Conservation (phyloP, 2,888 invertebrate genomes). For the Aphodius sticticus region DNA sequence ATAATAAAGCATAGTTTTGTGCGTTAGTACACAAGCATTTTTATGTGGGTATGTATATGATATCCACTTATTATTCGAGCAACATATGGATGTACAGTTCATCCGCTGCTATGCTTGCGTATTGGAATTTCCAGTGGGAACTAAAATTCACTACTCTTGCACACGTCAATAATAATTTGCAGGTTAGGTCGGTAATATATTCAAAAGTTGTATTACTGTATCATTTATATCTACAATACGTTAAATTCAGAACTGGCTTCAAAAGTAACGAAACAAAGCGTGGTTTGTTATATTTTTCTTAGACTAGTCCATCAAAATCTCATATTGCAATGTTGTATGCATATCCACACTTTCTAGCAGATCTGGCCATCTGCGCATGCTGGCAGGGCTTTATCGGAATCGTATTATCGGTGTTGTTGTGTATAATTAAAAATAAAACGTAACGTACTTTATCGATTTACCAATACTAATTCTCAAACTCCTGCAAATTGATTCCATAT, state of each 20-base stretch:
- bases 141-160: background rate
- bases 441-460: too few species aligned
- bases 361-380: background rate
- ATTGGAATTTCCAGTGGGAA: background rate
- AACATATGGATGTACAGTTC: background rate
- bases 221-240: too few species aligned
- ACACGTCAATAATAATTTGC: background rate
- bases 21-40: background rate
- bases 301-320: background rate
- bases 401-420: too few species aligned
- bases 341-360: background rate
- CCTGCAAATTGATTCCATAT: background rate
- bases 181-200: background rate
- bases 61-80: conserved; percentile 4
- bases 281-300: too few species aligned
- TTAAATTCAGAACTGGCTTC: too few species aligned
- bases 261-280: too few species aligned
- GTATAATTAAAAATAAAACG: too few species aligned
- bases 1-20: conserved; percentile 4
- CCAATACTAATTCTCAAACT: too few species aligned
- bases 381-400: background rate
- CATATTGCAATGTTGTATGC: background rate
- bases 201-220: background rate
- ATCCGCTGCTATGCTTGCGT: background rate
- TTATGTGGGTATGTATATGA: background rate